Conservation (phyloP, 2,113 vertebrate genomes). For the Bubo bubo region DNA sequence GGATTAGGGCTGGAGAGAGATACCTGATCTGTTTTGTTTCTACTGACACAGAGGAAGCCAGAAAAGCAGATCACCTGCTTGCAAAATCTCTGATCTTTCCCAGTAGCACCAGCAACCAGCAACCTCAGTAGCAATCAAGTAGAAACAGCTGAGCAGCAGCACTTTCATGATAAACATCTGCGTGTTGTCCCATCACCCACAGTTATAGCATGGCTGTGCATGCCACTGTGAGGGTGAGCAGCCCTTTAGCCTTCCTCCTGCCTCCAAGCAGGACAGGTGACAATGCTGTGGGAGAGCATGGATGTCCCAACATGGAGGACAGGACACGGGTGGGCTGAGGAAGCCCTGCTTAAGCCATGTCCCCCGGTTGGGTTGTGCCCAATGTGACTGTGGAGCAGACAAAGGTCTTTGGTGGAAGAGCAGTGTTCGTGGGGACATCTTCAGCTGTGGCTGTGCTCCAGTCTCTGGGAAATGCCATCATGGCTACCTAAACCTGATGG, state of each 20-base stretch:
- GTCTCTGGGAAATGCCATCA: background rate
- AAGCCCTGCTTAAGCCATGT: background rate
- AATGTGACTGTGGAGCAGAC: background rate
- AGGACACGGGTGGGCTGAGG: background rate
- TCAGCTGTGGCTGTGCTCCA: background rate
- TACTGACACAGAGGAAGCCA: background rate
- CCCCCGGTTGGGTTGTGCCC: background rate
- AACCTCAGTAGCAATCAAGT: background rate
- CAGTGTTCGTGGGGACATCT: background rate
- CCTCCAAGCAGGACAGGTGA: background rate
- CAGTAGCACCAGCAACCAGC: background rate
- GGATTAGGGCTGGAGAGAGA: background rate
- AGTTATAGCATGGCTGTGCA: background rate
- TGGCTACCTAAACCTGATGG: background rate
- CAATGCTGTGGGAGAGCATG: background rate
- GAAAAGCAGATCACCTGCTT: background rate
- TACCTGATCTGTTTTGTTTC: background rate
- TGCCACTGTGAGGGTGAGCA: background rate
- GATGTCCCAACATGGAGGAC: background rate
- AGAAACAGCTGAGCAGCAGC: background rate
- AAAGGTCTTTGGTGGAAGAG: background rate
- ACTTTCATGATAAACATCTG: background rate
- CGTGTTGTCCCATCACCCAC: background rate
- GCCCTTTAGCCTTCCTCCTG: background rate
- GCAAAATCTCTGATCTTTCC: background rate